Conservation (phyloP, 2,113 vertebrate species). For the Hyperopisus bebe region DNA sequence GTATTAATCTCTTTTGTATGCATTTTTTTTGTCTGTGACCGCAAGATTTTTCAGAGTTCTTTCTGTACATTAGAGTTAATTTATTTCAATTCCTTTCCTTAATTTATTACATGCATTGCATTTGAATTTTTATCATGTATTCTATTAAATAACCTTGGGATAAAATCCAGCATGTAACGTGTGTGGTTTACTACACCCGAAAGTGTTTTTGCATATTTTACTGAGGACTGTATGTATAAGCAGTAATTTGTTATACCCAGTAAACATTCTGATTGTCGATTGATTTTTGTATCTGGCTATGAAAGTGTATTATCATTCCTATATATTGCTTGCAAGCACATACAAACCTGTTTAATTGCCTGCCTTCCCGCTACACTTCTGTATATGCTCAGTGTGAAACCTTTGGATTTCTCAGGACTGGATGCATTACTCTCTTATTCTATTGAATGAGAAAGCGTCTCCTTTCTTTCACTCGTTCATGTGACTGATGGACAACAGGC, state of each 20-base stretch:
- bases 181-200: neutral
- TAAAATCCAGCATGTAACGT: neutral
- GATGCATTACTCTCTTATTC: neutral
- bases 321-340: neutral
- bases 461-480: neutral
- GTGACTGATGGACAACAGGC: neutral
- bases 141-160: neutral
- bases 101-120: slow-evolving; percentile 12
- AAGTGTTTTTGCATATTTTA: neutral
- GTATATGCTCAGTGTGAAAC: neutral
- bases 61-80: slow-evolving; percentile 17
- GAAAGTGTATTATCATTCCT: neutral
- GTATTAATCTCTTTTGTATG: slow-evolving; percentile 34
- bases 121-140: neutral
- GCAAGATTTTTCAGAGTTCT: slow-evolving; percentile 12
- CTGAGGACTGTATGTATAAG: neutral
- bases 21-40: slow-evolving; percentile 33
- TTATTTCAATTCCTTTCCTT: slow-evolving; percentile 21
- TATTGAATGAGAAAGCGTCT: neutral
- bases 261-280: neutral
- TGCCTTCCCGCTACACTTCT: neutral
- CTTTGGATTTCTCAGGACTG: neutral
- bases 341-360: neutral
- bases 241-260: neutral
- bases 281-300: neutral